Base-by-base conservation (phyloP, 2,888 invertebrate genomes). In the Ctenicera cuprea region DNA sequence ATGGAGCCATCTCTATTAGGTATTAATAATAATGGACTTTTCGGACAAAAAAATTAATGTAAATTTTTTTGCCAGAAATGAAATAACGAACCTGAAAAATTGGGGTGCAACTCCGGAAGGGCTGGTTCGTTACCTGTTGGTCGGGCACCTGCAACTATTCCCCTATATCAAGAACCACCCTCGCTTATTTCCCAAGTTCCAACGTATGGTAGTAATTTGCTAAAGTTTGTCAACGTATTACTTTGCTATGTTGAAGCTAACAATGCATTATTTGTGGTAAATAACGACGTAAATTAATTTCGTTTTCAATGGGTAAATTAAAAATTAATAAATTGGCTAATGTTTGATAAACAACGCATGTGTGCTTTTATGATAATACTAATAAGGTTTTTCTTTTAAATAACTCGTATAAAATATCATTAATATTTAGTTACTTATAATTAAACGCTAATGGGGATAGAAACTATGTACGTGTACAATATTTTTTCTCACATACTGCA, bases 61-160 rank as follows among this genome's bases (percentile, higher is more conserved):
- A 9, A 9, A 26, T 26, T 3, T 26, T 26, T 14, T 45, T 1
- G 5, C 8, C 16, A 16, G 45, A 45, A 45, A 45, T 18, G 18
- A 16, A 45, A 45, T 18, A 45, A 18, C 8, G 8, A 14, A 3
- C 14, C 14, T 8, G 1, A 57, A 57, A 57, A 33, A 41, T 14
- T 11, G 8, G 54, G 54, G 54, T 33, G 33, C 33, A 57, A 57
- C 33, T 14, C 45, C 69, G 69, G 69, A 61, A 69, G 62, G 62
- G 43, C 69, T 59, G 69, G 62, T 69, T 62, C 50, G 63, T 70
- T 70, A 70, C 70, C 70, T 70, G 70, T 52, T 50, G 70, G 52
- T 41, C 38, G 61, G 48, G 22, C 70, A 70, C 70, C 70, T 70
- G 69, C 69, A 50, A 61, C 59, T 37, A 33, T n/a, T 62, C 69